A percentile compares a stretch with the other conserved stretches of the same genome.
Conservation (phyloP, 2,888 invertebrate species). For the Ditula angustiorana region DNA sequence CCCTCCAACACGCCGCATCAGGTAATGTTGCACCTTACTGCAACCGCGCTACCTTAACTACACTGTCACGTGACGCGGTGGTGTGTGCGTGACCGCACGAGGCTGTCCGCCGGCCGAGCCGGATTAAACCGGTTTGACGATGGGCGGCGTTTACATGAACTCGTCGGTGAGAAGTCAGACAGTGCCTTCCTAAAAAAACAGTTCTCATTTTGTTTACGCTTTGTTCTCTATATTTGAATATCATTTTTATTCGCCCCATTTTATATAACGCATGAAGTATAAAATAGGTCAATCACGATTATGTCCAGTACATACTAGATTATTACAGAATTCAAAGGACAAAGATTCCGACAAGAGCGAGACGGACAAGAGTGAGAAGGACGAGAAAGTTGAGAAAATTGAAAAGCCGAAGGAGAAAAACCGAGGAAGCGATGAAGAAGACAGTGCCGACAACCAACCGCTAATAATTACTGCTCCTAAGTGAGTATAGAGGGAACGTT, state of each 20-base stretch:
- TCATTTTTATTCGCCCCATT: not conserved
- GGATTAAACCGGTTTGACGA: too few species aligned
- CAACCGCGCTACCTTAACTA: too few species aligned
- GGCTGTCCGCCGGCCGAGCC: too few species aligned
- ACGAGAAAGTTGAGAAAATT: conserved; percentile 66
- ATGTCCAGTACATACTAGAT: conserved; percentile 28
- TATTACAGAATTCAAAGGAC: conserved; percentile 68
- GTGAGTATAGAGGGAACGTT: conserved; percentile 57
- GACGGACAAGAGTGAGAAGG: conserved; percentile 77
- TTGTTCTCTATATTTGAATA: not conserved
- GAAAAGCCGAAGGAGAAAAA: conserved; percentile 71
- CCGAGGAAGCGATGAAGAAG: conserved; percentile 75
- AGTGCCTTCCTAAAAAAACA: too few species aligned
- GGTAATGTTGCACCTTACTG: conserved; percentile 22
- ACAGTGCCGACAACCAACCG: conserved; percentile 82
- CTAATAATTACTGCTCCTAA: conserved; percentile 70
- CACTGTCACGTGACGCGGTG: too few species aligned
- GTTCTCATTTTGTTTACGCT: not conserved
- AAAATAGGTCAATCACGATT: not conserved
- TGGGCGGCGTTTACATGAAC: too few species aligned
- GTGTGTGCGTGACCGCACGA: too few species aligned
- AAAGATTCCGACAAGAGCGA: conserved; percentile 81
- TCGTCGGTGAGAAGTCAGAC: too few species aligned
- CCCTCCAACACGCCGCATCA: conserved; percentile 56
- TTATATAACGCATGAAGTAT: not conserved